A percentile compares a stretch with the other conserved stretches of the same genome.
phyloP scores from a whole-genome alignment of 2,797 vertebrate species.

The Smutsia gigantea region DNA sequence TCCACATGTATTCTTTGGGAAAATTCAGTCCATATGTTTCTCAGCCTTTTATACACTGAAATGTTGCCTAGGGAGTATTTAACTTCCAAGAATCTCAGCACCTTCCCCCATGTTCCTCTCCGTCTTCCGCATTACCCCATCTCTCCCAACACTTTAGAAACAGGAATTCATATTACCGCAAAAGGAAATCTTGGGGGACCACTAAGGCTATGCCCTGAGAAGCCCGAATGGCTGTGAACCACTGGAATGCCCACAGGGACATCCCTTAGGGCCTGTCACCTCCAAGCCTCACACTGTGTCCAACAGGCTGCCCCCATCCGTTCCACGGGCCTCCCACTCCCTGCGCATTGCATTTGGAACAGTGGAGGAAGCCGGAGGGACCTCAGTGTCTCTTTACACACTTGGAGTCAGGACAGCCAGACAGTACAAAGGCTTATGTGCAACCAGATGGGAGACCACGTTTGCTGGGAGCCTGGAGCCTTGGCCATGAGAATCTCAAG shows the following conservation, averaged over 20 bases:
- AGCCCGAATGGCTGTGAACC: background rate
- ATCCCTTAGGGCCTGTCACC: background rate
- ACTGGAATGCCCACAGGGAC: fast-evolving
- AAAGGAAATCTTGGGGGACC: background rate
- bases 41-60: constrained; percentile 13
- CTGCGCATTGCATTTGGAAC: background rate
- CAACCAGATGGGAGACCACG: background rate
- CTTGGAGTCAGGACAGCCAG: background rate
- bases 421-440: background rate
- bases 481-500: background rate
- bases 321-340: fast-evolving
- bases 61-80: constrained; percentile 70
- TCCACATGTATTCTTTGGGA: constrained; percentile 58
- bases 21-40: constrained; percentile 79
- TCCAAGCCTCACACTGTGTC: fast-evolving
- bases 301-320: fast-evolving
- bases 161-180: constrained; percentile 15
- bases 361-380: background rate
- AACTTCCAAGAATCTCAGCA: constrained; percentile 13
- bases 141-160: background rate
- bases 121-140: background rate
- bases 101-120: background rate
- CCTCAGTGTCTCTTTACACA: background rate
- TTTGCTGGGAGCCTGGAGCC: background rate
- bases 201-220: background rate